These are phyloP conservation scores for Nasonia vitripennis DNA, from an alignment of 1,140 invertebrate genomes.

Conservation along the genomic window DNA sequence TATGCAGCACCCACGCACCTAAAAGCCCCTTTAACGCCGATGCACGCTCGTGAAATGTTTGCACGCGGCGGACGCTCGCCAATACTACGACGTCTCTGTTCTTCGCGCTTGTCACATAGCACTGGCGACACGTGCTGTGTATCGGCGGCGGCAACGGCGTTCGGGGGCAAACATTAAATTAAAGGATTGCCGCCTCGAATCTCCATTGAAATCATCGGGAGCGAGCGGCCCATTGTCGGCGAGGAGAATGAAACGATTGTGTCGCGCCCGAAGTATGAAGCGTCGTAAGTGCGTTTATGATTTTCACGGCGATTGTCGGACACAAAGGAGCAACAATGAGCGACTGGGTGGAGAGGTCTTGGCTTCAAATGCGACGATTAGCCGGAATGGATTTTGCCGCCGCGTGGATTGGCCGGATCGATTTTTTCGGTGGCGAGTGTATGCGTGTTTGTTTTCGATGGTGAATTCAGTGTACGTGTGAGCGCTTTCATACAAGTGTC, in stretches of 20 bases:
- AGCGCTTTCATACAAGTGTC: too few species aligned
- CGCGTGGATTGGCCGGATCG: too few species aligned
- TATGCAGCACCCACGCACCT: not conserved
- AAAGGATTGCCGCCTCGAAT: constrained; percentile 50
- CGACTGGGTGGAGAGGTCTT: not conserved
- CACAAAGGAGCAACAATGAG: not conserved
- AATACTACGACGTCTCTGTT: not conserved
- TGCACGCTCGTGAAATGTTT: constrained; percentile 15
- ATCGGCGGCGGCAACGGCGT: constrained; percentile 54
- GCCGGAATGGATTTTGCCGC: not conserved
- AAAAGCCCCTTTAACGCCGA: not conserved
- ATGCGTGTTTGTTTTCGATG: too few species aligned
- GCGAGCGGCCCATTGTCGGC: not conserved
- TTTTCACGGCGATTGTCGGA: constrained; percentile 18
- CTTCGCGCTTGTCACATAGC: constrained; percentile 46
- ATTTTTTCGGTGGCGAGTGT: too few species aligned
- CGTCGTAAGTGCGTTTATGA: constrained; percentile 38
- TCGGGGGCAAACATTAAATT: constrained; percentile 68
- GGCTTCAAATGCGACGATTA: not conserved
- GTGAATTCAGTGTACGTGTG: too few species aligned
- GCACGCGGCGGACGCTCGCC: not conserved
- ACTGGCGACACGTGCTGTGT: constrained; percentile 28
- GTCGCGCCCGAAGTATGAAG: not conserved
- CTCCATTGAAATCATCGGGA: not conserved
- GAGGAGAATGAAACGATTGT: not conserved